A percentile compares a stretch with the other conserved stretches of the same genome.
Conservation (phyloP, 1,140 invertebrate genomes). For the Ylistrum balloti region DNA sequence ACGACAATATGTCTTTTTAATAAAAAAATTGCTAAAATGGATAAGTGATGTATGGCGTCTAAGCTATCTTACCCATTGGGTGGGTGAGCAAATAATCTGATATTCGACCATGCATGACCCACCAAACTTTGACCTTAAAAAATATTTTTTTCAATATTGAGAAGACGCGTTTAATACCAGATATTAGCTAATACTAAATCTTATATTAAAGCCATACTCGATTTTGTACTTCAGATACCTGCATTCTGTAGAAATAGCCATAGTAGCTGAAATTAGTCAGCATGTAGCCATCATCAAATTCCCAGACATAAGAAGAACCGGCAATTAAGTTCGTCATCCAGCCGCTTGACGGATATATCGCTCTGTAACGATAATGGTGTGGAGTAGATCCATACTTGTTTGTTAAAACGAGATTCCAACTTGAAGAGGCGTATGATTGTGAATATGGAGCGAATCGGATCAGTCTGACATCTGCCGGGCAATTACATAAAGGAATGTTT, state of each 20-base stretch:
- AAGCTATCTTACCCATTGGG: too few relatives aligned
- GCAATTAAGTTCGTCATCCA: slow-evolving; percentile 69
- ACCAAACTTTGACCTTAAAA: too few relatives aligned
- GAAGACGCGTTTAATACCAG: too few relatives aligned
- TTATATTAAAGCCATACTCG: too few relatives aligned
- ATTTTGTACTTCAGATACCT: too few relatives aligned
- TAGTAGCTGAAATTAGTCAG: slow-evolving; percentile 73
- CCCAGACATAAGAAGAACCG: slow-evolving; percentile 61
- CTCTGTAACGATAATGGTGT: slow-evolving; percentile 58
- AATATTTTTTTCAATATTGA: too few relatives aligned
- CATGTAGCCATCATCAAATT: slow-evolving; percentile 69
- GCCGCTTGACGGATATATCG: slow-evolving; percentile 69
- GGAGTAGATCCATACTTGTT: slow-evolving; percentile 65
- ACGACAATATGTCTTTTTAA: too few relatives aligned
- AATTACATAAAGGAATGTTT: slow-evolving; percentile 63
- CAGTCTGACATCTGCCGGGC: slow-evolving; percentile 64
- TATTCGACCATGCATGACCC: too few relatives aligned
- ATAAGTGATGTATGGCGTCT: too few relatives aligned
- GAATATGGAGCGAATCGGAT: slow-evolving; percentile 69
- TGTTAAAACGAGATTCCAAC: slow-evolving; percentile 64
- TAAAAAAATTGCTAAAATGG: too few relatives aligned
- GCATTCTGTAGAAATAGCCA: slow-evolving; percentile 46
- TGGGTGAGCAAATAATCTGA: too few relatives aligned
- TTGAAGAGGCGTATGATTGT: slow-evolving; percentile 49
- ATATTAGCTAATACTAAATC: too few relatives aligned